Conservation (phyloP, 2,113 vertebrate species). For the Ramphastos sulfuratus region DNA sequence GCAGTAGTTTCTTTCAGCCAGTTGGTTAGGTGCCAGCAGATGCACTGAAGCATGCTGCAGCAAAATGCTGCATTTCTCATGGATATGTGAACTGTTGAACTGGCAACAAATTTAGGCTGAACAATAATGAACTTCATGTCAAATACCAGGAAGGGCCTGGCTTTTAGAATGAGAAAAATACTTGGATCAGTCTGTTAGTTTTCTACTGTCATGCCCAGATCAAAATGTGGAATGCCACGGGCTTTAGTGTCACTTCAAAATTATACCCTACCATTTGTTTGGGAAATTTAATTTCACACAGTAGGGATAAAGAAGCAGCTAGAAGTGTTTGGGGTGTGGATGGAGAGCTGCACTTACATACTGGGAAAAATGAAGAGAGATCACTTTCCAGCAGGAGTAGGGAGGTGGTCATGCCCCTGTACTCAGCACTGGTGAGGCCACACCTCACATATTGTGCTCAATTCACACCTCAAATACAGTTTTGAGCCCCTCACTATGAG, state of each 20-base stretch:
- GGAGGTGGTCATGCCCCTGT: too few relatives aligned
- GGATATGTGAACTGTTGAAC: background rate
- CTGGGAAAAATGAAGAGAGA: background rate
- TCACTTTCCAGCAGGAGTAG: too few relatives aligned
- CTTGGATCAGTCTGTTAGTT: background rate
- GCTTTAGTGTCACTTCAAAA: background rate
- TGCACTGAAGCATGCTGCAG: background rate
- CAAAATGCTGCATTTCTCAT: background rate
- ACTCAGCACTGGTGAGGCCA: too few relatives aligned
- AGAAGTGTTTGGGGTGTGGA: background rate
- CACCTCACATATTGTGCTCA: too few relatives aligned
- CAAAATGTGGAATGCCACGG: background rate
- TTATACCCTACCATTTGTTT: background rate
- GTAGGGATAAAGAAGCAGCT: background rate
- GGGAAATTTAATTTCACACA: background rate
- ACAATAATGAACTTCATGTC: background rate
- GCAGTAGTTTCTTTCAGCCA: background rate
- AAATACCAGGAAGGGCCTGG: background rate
- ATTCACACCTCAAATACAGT: too few relatives aligned
- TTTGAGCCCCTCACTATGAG: too few relatives aligned
- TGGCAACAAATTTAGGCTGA: background rate
- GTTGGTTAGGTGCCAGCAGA: background rate
- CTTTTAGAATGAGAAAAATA: background rate
- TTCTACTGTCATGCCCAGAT: background rate
- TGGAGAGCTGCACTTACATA: background rate